Evolutionary conservation across 2,888 invertebrate genomes (phyloP).

Genomic region (Mactromeris polynyma): DNA sequence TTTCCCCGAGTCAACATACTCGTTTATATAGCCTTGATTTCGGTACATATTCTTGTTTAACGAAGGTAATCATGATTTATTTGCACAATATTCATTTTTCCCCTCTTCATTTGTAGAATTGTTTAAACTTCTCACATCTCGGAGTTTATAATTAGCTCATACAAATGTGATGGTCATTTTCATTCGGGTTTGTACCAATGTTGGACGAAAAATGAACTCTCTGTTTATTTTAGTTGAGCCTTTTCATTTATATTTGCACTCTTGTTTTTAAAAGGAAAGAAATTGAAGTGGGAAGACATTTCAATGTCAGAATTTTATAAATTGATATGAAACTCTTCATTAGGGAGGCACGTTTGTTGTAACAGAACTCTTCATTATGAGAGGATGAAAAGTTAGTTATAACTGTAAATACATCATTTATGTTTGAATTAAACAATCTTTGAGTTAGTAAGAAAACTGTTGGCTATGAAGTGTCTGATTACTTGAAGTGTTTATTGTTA

Average conservation of each 20-base stretch:
- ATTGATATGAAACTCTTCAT: conserved; percentile 5
- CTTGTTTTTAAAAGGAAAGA: neutral
- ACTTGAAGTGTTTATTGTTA: neutral
- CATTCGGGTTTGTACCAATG: conserved; percentile 20
- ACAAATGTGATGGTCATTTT: conserved; percentile 52
- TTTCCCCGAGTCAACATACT: conserved; percentile 57
- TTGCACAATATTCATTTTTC: conserved; percentile 63
- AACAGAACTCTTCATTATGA: conserved; percentile 5
- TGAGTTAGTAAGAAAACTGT: neutral
- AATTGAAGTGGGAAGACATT: neutral
- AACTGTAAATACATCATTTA: neutral
- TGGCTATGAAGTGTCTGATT: neutral
- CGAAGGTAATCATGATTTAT: conserved; percentile 58
- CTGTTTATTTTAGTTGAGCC: conserved; percentile 37
- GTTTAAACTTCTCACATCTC: conserved; percentile 69
- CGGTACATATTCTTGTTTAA: conserved; percentile 65
- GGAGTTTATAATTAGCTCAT: conserved; percentile 60
- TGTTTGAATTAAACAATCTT: neutral
- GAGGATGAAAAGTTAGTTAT: neutral
- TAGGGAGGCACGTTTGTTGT: neutral
- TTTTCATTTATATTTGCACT: conserved; percentile 7
- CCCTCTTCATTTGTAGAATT: conserved; percentile 47
- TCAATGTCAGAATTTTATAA: conserved; percentile 4
- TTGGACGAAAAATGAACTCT: conserved; percentile 29
- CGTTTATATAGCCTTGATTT: conserved; percentile 62